Conservation (phyloP, 2,113 vertebrate genomes). For the Gymnobelideus leadbeateri region DNA sequence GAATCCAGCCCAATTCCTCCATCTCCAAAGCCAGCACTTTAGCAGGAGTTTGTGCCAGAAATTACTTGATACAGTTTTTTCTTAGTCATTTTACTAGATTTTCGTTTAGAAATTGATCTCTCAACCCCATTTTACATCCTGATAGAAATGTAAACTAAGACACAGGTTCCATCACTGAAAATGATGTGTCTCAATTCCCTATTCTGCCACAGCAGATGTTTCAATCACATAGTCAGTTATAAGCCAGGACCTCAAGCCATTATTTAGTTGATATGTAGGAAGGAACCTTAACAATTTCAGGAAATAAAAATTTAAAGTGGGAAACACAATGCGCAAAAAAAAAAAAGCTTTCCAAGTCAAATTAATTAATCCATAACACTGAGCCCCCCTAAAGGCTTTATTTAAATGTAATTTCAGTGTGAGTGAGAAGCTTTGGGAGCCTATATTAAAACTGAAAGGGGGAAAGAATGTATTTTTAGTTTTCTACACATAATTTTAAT, state of each 20-base stretch:
- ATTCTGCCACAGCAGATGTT: slow-evolving; percentile 48
- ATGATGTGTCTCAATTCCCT: slow-evolving; percentile 32
- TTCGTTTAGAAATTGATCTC: neutral
- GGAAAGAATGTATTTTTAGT: slow-evolving; percentile 60
- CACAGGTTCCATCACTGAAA: neutral
- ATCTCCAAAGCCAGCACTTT: neutral
- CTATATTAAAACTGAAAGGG: slow-evolving; percentile 73
- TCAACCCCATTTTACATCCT: slow-evolving; percentile 9
- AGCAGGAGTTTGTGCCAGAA: neutral
- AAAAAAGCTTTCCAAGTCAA: slow-evolving; percentile 74
- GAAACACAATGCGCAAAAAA: slow-evolving; percentile 53
- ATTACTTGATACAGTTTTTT: neutral
- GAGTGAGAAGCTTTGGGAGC: slow-evolving; percentile 71
- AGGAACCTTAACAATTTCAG: slow-evolving; percentile 62
- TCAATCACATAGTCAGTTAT: slow-evolving; percentile 51
- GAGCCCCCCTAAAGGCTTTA: slow-evolving; percentile 69
- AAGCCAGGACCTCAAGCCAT: slow-evolving; percentile 55
- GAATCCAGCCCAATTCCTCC: neutral
- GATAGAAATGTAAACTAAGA: neutral
- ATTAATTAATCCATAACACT: slow-evolving; percentile 77
- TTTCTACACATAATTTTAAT: slow-evolving; percentile 68
- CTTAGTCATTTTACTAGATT: neutral
- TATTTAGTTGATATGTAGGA: slow-evolving; percentile 72
- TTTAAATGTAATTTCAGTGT: slow-evolving; percentile 80
- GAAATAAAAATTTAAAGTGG: slow-evolving; percentile 75